Evolutionary conservation across 2,113 vertebrate species (phyloP).

Genomic region (Erythrocercus mccallii): DNA sequence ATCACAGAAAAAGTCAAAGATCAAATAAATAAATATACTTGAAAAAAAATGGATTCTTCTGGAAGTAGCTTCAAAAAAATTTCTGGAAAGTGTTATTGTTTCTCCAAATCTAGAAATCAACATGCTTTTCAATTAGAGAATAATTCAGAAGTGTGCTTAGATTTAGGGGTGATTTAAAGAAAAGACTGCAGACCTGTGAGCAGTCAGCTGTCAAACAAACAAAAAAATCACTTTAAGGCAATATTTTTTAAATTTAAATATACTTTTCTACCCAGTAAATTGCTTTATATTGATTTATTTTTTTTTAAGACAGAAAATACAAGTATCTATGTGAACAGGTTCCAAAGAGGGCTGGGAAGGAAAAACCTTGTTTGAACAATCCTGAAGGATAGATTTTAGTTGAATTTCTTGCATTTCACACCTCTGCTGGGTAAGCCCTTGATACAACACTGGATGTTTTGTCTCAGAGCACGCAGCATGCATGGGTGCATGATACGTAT

Average conservation of each 20-base stretch:
- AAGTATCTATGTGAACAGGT: background rate
- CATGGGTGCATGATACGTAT: rapidly evolving
- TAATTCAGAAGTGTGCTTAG: background rate
- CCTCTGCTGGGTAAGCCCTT: background rate
- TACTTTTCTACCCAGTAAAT: background rate
- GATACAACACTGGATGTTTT: background rate
- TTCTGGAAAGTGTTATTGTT: background rate
- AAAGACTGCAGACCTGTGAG: background rate
- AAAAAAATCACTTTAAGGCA: background rate
- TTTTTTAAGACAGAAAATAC: background rate
- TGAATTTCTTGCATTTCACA: background rate
- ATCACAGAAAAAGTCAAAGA: background rate
- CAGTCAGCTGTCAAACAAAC: background rate
- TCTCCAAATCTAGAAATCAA: background rate
- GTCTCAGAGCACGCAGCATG: rapidly evolving
- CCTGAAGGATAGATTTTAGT: background rate
- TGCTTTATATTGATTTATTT: background rate
- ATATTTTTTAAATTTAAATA: background rate
- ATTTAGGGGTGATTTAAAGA: background rate
- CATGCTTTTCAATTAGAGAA: background rate
- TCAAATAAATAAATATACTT: background rate
- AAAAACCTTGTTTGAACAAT: background rate
- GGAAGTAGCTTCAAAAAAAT: background rate
- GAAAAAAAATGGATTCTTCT: rapidly evolving
- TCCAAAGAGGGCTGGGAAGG: background rate